A percentile compares a stretch with the other conserved stretches of the same genome.
Evolutionary conservation across 1,140 invertebrate species (phyloP).

Genomic region (Drosophila yakuba): DNA sequence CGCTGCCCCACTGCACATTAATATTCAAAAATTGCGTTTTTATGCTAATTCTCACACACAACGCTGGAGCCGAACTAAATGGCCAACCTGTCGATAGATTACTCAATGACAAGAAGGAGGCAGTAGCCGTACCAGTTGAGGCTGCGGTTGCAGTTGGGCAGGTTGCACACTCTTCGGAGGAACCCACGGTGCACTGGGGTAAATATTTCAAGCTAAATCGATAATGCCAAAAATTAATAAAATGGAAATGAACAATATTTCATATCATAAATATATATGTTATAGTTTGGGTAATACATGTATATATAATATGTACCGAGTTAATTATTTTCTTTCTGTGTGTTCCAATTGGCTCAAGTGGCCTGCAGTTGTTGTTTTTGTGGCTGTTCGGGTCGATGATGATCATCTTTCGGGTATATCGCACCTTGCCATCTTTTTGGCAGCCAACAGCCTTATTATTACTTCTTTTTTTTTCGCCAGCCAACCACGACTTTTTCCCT

Average conservation of each 20-base stretch:
- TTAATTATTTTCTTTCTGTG: slow-evolving; percentile 19
- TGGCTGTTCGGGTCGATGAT: slow-evolving; percentile 34
- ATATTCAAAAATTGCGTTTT: slow-evolving; percentile 84
- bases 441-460: slow-evolving; percentile 56
- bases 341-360: slow-evolving; percentile 38
- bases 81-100: slow-evolving; percentile 83
- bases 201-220: background rate
- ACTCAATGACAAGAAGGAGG: slow-evolving; percentile 78
- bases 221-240: background rate
- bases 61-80: slow-evolving; percentile 41
- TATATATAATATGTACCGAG: background rate
- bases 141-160: slow-evolving; percentile 16
- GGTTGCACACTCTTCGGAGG: slow-evolving; percentile 30
- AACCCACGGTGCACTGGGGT: slow-evolving; percentile 5
- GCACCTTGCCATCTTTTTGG: slow-evolving; percentile 73
- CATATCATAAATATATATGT: too few relatives aligned
- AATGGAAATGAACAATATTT: background rate
- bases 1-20: slow-evolving; percentile 69
- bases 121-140: slow-evolving; percentile 21
- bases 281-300: too few relatives aligned
- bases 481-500: slow-evolving; percentile 51
- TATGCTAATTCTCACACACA: slow-evolving; percentile 82
- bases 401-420: slow-evolving; percentile 73
- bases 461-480: slow-evolving; percentile 38
- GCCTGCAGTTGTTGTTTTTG: slow-evolving; percentile 31